phyloP scores from a whole-genome alignment of 2,888 invertebrate species.

The Gastrophysa polygoni region DNA sequence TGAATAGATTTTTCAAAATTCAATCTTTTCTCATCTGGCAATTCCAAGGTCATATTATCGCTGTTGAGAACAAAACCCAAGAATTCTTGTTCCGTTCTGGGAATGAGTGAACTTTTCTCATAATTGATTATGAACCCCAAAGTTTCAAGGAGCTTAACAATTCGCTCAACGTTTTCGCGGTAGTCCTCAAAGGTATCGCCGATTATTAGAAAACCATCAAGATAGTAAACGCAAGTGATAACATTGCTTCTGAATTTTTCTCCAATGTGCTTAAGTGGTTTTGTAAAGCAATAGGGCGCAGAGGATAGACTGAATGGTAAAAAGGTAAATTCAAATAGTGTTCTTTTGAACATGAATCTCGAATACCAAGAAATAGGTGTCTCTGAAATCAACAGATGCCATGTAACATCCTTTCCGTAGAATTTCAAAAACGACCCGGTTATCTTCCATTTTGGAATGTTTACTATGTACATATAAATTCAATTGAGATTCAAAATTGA shows the following conservation, averaged over 20 bases:
- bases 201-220: slow-evolving; percentile 37
- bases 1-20: slow-evolving; percentile 9
- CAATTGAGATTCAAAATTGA: too few relatives aligned
- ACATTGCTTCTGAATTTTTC: slow-evolving; percentile 23
- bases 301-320: slow-evolving; percentile 11
- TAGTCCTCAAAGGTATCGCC: slow-evolving; percentile 19
- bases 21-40: slow-evolving; percentile 17
- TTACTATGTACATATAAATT: too few relatives aligned
- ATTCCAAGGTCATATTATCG: slow-evolving; percentile 6
- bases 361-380: too few relatives aligned
- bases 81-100: slow-evolving; percentile 27
- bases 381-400: too few relatives aligned
- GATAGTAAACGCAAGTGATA: slow-evolving; percentile 29
- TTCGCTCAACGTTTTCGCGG: not conserved
- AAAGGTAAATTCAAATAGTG: not conserved
- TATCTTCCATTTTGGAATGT: too few relatives aligned
- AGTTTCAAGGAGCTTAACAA: slow-evolving; percentile 9
- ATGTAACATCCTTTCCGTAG: too few relatives aligned
- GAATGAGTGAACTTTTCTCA: slow-evolving; percentile 31
- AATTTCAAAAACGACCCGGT: too few relatives aligned
- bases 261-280: slow-evolving; percentile 37
- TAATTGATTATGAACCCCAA: slow-evolving; percentile 36
- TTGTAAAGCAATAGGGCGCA: slow-evolving; percentile 41
- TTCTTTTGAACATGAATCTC: too few relatives aligned
- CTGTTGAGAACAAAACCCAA: slow-evolving; percentile 34